These are phyloP conservation scores for Drosophila phalerata DNA, from an alignment of 2,888 invertebrate genomes.

Conservation along the genomic window DNA sequence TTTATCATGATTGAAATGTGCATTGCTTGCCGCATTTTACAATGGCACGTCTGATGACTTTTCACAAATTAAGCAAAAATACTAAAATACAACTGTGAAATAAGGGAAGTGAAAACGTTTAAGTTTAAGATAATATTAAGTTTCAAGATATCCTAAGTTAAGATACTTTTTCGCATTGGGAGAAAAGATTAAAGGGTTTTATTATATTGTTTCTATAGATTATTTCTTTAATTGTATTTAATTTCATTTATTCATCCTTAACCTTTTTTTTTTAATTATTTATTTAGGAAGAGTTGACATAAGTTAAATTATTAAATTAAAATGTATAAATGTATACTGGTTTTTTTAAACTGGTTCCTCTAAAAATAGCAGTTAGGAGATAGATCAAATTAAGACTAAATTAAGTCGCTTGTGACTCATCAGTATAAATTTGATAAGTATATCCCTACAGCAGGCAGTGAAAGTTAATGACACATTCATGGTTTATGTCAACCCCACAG, in stretches of 20 bases:
- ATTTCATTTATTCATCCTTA: neutral
- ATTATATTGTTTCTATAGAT: neutral
- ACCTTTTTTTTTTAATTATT: too few relatives aligned
- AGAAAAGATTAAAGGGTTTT: too few relatives aligned
- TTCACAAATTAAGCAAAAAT: conserved; percentile 19
- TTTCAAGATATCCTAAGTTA: neutral
- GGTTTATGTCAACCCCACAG: conserved; percentile 9
- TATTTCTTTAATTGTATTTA: neutral
- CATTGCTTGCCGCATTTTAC: conserved; percentile 52
- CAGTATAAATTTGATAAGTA: conserved; percentile 4
- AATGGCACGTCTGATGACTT: conserved; percentile 37
- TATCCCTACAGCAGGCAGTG: conserved; percentile 1
- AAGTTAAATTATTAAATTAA: too few relatives aligned
- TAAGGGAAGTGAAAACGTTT: too few relatives aligned
- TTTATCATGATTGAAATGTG: conserved; percentile 79
- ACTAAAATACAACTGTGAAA: neutral
- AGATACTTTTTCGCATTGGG: too few relatives aligned
- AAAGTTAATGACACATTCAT: conserved; percentile 25
- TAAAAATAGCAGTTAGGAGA: neutral
- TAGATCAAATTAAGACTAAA: too few relatives aligned
- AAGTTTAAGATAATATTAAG: neutral
- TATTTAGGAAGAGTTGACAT: too few relatives aligned
- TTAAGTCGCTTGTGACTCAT: conserved; percentile 2
- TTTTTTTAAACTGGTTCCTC: neutral
- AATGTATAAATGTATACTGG: neutral